phyloP scores from a whole-genome alignment of 2,888 invertebrate genomes.

The Chelonus formosanus region DNA sequence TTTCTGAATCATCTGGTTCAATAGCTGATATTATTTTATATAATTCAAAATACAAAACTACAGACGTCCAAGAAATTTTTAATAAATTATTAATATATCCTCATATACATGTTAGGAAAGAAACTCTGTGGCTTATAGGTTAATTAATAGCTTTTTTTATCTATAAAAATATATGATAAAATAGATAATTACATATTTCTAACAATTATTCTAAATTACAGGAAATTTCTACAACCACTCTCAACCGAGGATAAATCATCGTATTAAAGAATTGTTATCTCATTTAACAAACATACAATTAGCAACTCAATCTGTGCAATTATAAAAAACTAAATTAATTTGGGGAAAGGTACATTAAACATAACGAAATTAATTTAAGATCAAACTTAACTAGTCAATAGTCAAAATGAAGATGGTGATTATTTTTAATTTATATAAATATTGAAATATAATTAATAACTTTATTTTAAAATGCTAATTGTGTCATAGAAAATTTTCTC shows the following conservation, averaged over 20 bases:
- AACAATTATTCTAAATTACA: conserved; percentile 29
- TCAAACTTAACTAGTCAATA: too few species aligned
- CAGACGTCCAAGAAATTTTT: conserved; percentile 37
- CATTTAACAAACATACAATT: conserved; percentile 42
- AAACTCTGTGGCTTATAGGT: conserved; percentile 62
- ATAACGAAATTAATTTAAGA: background rate
- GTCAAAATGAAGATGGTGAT: conserved; percentile 5
- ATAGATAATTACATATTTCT: background rate
- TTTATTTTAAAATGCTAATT: conserved; percentile 31
- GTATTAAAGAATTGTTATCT: conserved; percentile 38
- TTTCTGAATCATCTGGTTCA: conserved; percentile 48
- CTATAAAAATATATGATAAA: background rate
- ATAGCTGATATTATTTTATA: conserved; percentile 48
- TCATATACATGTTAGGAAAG: conserved; percentile 52
- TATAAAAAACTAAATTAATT: background rate
- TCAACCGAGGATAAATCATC: conserved; percentile 35
- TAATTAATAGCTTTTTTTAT: conserved; percentile 29
- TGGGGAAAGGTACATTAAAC: conserved; percentile 1
- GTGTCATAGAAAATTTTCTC: conserved; percentile 39
- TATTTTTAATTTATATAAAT: conserved; percentile 1
- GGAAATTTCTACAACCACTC: conserved; percentile 59
- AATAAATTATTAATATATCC: conserved; percentile 49
- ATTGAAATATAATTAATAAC: background rate
- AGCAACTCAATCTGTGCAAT: conserved; percentile 23
- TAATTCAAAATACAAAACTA: conserved; percentile 41